Base-by-base conservation (phyloP, 23 tunicate genomes). In the Diplosoma virens region DNA sequence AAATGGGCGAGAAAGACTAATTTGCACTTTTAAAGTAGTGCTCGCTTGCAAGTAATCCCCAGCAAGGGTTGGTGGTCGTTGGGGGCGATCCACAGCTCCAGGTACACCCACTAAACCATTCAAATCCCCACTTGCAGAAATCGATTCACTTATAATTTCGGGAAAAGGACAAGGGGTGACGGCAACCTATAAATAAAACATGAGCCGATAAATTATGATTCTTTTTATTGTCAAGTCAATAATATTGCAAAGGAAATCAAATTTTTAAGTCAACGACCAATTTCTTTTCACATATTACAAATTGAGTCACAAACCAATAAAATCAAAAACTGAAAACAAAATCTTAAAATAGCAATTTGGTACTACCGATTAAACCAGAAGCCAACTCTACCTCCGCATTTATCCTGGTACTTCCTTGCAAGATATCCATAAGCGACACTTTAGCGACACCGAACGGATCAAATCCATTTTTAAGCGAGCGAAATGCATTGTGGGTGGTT, bases 381-480 rank as follows among this genome's bases (percentile, higher is more conserved):
- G n/a, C n/a, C n/a, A n/a, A n/a, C 6, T 6, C 18, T 67, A 67
- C 74, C 74, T 67, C 74, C 2, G 52, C 21, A 18, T 34, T 18
- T 2, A 84, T 30, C 21, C n/a, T 83, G 1, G 89, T 78, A 30
- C 60, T 59, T 24, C 97, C 97, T 20, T 77, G 56, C 34, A 92
- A 65, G 9, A 92, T 41, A 20, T 92, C 97, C 18, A 41, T 73
- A 41, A 92, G 76, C 3, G 75, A 30, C 20, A 85, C 63, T 25
- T 76, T 85, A 0, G 97, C 86, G 31, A 92, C 84, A 0, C 97
- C 97, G 68, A 76, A 82, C 20, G 96, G 96, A 41, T 89, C 96
- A 37, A 52, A 89, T n/a, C 66, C 83, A 18, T 86, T 50, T 1
- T 82, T 80, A 36, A 37, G 59, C 32, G 77, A 64, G 26, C 71